These are phyloP conservation scores for Peromyscus nudipes DNA, from an alignment of 2,797 vertebrate species.

Conservation along the genomic window DNA sequence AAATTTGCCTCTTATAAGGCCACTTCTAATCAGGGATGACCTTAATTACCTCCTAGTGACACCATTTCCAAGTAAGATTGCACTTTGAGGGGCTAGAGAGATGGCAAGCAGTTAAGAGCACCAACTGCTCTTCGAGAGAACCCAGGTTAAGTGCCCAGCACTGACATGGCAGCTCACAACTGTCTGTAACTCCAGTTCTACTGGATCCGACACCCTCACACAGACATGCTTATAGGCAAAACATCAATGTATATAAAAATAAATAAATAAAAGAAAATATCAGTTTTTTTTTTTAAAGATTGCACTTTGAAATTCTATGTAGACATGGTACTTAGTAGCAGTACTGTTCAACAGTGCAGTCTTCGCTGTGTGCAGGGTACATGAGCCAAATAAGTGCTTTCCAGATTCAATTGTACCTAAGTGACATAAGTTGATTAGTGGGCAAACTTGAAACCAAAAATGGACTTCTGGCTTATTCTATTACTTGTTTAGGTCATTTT, in stretches of 20 bases:
- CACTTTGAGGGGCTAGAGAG: neutral
- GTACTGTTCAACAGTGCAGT: neutral
- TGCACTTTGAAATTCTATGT: neutral
- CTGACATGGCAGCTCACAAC: neutral
- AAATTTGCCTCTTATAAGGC: conserved; percentile 25
- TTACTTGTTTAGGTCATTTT: neutral
- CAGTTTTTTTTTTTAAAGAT: neutral
- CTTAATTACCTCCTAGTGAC: neutral
- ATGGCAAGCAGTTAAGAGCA: neutral
- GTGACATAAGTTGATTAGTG: neutral
- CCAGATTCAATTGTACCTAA: neutral
- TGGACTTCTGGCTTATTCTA: neutral
- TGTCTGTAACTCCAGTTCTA: neutral
- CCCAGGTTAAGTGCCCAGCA: neutral
- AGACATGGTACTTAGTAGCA: neutral
- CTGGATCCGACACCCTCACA: neutral
- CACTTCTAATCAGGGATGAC: neutral
- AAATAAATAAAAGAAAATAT: neutral
- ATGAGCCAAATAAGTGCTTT: neutral
- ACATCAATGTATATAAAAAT: neutral
- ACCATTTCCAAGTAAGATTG: neutral
- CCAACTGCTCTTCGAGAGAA: neutral
- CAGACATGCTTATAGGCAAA: neutral
- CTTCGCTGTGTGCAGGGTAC: neutral
- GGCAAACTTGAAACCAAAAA: conserved; percentile 21